Percentiles rank a stretch among this genome's conserved stretches.
Evolutionary conservation across 2,113 vertebrate species (phyloP).

Genomic region (Petrocephalus zakoni): DNA sequence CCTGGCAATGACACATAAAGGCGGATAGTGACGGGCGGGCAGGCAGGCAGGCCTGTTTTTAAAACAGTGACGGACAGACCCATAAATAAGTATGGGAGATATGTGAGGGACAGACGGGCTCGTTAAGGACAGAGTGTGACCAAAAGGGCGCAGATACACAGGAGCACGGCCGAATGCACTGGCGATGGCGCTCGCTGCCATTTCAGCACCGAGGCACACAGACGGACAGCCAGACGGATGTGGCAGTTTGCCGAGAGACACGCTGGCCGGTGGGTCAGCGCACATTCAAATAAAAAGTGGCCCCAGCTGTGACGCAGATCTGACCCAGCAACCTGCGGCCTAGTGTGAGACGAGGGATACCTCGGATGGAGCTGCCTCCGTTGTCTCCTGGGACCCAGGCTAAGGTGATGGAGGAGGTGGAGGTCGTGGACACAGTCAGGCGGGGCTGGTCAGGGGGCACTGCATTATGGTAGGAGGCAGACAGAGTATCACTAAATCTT

Average conservation of each 20-base stretch:
- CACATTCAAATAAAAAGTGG: not conserved
- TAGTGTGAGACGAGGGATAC: slow-evolving; percentile 29
- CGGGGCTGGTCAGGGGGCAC: slow-evolving; percentile 96
- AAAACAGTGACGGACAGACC: not conserved
- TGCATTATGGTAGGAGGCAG: slow-evolving; percentile 33
- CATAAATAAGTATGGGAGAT: not conserved
- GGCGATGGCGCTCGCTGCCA: not conserved
- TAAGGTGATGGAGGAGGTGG: slow-evolving; percentile 87
- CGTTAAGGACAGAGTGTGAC: not conserved
- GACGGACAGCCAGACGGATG: not conserved
- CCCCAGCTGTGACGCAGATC: not conserved
- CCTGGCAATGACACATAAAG: not conserved
- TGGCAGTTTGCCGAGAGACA: not conserved
- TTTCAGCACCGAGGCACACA: not conserved
- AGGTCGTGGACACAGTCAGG: slow-evolving; percentile 90
- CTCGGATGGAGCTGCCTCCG: slow-evolving; percentile 75
- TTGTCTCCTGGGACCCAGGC: slow-evolving; percentile 98
- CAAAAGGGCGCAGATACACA: not conserved
- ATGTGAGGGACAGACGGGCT: slow-evolving; percentile 13
- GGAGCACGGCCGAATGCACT: not conserved
- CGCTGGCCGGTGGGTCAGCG: not conserved
- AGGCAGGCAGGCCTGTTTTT: not conserved
- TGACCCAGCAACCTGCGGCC: not conserved
- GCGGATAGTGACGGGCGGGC: not conserved
- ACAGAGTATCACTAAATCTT: not conserved